Percentiles rank a stretch among this genome's conserved stretches.
These are phyloP conservation scores for Ceratina australensis DNA, from an alignment of 1,140 invertebrate genomes.

Conservation along the genomic window DNA sequence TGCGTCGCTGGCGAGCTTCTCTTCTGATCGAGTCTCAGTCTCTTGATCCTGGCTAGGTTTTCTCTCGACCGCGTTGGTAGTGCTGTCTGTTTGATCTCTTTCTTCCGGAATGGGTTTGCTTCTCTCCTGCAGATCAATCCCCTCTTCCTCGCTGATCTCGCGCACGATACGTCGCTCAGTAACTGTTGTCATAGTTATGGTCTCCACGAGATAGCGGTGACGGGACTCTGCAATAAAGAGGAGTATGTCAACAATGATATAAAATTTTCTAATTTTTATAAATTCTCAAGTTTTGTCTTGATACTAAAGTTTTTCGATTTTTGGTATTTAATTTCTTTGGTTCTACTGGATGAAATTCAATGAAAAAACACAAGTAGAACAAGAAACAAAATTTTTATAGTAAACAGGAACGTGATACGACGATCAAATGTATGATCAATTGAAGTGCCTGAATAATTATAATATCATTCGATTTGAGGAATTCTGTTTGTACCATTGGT, in stretches of 20 bases:
- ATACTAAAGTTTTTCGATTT: too few relatives aligned
- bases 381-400: too few relatives aligned
- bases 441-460: too few relatives aligned
- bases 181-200: conserved; percentile 85
- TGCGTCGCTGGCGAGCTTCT: too few relatives aligned
- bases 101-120: conserved; percentile 3
- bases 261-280: too few relatives aligned
- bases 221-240: conserved; percentile 70
- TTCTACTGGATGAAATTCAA: too few relatives aligned
- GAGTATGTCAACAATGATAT: too few relatives aligned
- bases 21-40: background rate
- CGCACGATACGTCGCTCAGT: conserved; percentile 83
- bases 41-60: background rate
- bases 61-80: conserved; percentile 16
- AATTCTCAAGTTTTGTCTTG: too few relatives aligned
- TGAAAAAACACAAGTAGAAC: too few relatives aligned
- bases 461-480: background rate
- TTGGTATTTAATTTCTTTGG: too few relatives aligned
- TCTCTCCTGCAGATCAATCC: conserved; percentile 43
- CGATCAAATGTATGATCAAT: too few relatives aligned
- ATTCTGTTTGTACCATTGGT: conserved; percentile 2
- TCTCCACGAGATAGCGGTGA: conserved; percentile 84
- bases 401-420: too few relatives aligned
- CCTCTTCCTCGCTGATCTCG: conserved; percentile 76
- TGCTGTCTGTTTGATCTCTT: conserved; percentile 7